Base-by-base conservation (phyloP, 2,888 invertebrate genomes). In the Ecliptopera silaceata region DNA sequence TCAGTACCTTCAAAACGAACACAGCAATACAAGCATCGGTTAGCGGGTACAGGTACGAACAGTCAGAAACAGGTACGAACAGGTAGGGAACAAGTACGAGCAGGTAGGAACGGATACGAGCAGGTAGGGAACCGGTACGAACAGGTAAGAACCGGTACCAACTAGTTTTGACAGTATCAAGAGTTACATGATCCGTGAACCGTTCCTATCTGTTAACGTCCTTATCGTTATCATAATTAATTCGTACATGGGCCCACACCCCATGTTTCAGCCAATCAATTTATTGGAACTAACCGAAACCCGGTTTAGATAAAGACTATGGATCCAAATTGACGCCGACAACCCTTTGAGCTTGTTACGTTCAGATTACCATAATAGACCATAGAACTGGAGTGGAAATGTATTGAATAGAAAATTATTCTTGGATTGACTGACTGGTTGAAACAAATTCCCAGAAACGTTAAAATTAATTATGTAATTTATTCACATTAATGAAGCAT, bases 271-370 rank as follows among this genome's bases (percentile, higher is more conserved):
- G 20, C 34, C 49, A 58, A 58, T 59, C 54, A 59, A 59, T 58
- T 58, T 49, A 58, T 32, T 32, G 39, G 13, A 42, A 22, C 42
- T 34, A 29, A 47, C 18, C 39, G 36, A 39, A 53, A 53, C 49
- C 41, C 36, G 41, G 39, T 53, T 45, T 50, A 50, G 54, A 54
- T 59, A 50, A 39, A 51, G 29, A 46, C 36, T 31, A 53, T 17
- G 42, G 57, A 58, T 60, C 57, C 41, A 38, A 62, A 62, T 64
- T 59, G 62, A 42, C 55, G 32, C 53, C 50, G 49, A 43, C 57
- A 57, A 54, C 59, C 64, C 62, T 62, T 64, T 64, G 62, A 56
- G 51, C 56, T 47, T 55, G 59, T 56, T 53, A 59, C 64, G 36
- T 44, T 36, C 49, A 44, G 51, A 64, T 64, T 62, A 58, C 46